Evolutionary conservation across 1,140 invertebrate genomes (phyloP), one percentile per base, ranked within the genome.

Genomic region (Panagrolaimus sp.): DNA sequence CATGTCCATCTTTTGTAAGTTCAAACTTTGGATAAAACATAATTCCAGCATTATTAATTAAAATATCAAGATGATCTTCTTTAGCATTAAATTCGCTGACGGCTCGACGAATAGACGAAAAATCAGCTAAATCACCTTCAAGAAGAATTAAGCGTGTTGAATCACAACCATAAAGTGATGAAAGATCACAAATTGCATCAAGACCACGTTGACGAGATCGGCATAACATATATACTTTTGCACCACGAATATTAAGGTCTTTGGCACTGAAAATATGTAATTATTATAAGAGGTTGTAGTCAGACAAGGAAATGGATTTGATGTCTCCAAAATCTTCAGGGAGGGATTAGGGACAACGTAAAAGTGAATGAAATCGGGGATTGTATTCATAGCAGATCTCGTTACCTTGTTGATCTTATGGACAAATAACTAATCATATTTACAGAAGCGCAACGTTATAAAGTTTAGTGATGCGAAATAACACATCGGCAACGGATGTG

Each of bases 21-120:
- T 71, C 53, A 53, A 70, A 77, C 23, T 72, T 66, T 20, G 75
- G 73, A 23, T 70, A 70, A 31, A 77, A 78, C 76, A 77, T 77
- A 16, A 78, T 53, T 9, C 76, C 75, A 27, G 75, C 75, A 66
- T 77, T 77, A 45, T 77, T 77, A 23, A 77, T 76, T 42, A 77
- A 63, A 47, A 72, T 68, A 42, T 77, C 74, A 20, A 76, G 23
- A 16, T 75, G 75, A 16, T 76, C 53, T 53, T 76, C 74, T 74
- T 74, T 51, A 31, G 48, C 51, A 27, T 78, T 51, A 47, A 76
- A 77, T 64, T 77, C 74, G 9, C 72, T 38, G 11, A 68, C 75
- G 63, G 73, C 75, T 16, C 31, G n/a, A 11, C 66, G 72, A 38
- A 76, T 51, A 13, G 74, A 72, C 4, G n/a, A 11, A 57, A 75